Evolutionary conservation across 2,113 vertebrate species (phyloP).

Genomic region (Paedocypris sp.): DNA sequence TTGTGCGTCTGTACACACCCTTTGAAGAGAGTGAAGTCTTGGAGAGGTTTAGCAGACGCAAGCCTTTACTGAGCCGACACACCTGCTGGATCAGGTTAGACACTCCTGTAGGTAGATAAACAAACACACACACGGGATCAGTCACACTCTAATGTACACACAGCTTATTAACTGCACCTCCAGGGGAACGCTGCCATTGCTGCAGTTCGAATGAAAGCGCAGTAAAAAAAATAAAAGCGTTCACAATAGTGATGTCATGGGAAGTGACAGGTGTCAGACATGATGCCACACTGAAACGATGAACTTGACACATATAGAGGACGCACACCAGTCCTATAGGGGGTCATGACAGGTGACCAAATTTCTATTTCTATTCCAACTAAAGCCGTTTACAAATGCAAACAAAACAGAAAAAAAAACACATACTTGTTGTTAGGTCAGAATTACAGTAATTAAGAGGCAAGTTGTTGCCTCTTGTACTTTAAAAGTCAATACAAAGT

Average conservation of each 20-base stretch:
- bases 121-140: background rate
- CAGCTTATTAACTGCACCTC: slow-evolving; percentile 1
- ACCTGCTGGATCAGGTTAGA: slow-evolving; percentile 79
- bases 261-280: slow-evolving; percentile 44
- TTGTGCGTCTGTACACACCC: slow-evolving; percentile 50
- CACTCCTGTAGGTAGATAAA: slow-evolving; percentile 55
- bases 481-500: too few relatives aligned
- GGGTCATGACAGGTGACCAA: too few relatives aligned
- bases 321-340: background rate
- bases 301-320: slow-evolving; percentile 13
- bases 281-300: slow-evolving; percentile 25
- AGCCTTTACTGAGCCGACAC: slow-evolving; percentile 74
- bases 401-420: too few relatives aligned
- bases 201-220: background rate
- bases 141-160: background rate
- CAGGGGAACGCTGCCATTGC: slow-evolving; percentile 13
- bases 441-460: too few relatives aligned
- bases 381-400: too few relatives aligned
- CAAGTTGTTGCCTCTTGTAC: too few relatives aligned
- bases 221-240: too few relatives aligned
- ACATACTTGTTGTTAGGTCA: too few relatives aligned
- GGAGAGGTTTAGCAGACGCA: slow-evolving; percentile 77
- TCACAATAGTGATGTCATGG: slow-evolving; percentile 30
- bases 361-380: too few relatives aligned
- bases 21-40: slow-evolving; percentile 77